Conservation (phyloP, 2,113 vertebrate species). For the Phrynocephalus versicolor region DNA sequence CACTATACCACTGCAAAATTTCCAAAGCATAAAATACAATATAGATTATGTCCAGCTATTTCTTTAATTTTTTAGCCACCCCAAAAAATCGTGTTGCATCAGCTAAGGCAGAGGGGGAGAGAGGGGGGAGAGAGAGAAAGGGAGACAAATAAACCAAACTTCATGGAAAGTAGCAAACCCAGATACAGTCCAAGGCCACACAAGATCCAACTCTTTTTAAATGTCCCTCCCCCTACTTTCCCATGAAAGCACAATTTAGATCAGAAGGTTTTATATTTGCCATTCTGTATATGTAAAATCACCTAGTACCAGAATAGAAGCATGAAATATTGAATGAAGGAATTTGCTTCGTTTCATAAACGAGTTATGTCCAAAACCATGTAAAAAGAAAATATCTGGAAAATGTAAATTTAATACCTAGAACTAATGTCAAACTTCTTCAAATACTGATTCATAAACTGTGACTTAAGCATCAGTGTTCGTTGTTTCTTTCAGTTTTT, state of each 20-base stretch:
- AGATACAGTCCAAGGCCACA: neutral
- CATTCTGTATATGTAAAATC: neutral
- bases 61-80: too few relatives aligned
- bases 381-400: neutral
- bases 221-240: neutral
- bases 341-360: neutral
- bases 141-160: neutral
- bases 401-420: neutral
- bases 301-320: slow-evolving; percentile 1
- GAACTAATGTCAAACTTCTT: neutral
- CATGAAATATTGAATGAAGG: neutral
- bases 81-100: too few relatives aligned
- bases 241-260: slow-evolving; percentile 1
- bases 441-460: neutral
- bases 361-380: neutral
- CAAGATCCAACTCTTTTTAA: neutral
- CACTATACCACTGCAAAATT: too few relatives aligned
- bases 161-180: neutral
- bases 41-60: too few relatives aligned
- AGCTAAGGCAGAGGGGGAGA: too few relatives aligned
- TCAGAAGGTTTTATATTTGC: neutral
- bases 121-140: too few relatives aligned
- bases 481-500: neutral
- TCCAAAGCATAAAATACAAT: too few relatives aligned
- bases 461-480: neutral